Percentiles rank a stretch among this genome's conserved stretches.
These are phyloP conservation scores for Octopus bimaculoides DNA, from an alignment of 1,140 invertebrate species.

Conservation along the genomic window DNA sequence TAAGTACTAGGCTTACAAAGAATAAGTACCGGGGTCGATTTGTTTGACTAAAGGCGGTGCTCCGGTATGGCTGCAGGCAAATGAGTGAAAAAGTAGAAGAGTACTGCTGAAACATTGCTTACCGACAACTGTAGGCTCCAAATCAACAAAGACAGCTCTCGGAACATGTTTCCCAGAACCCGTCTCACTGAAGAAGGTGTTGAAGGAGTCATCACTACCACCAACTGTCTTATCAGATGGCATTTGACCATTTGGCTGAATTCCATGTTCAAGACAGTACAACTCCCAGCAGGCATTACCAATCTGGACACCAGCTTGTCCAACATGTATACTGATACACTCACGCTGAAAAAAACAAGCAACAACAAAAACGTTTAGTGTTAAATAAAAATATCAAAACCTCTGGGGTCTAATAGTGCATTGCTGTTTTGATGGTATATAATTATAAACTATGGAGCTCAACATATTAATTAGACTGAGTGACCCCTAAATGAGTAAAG, in stretches of 20 bases:
- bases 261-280: slow-evolving; percentile 85
- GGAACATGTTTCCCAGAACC: slow-evolving; percentile 77
- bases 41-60: too few relatives aligned
- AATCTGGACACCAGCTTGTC: slow-evolving; percentile 77
- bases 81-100: too few relatives aligned
- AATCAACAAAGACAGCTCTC: slow-evolving; percentile 74
- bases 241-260: slow-evolving; percentile 76
- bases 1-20: too few relatives aligned
- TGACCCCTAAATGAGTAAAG: too few relatives aligned
- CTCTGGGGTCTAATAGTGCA: too few relatives aligned
- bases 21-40: too few relatives aligned
- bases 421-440: too few relatives aligned
- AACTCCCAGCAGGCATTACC: slow-evolving; percentile 82
- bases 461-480: too few relatives aligned
- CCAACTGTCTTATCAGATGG: slow-evolving; percentile 58
- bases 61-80: too few relatives aligned
- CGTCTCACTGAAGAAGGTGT: slow-evolving; percentile 60
- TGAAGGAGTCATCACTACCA: slow-evolving; percentile 38
- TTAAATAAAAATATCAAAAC: too few relatives aligned
- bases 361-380: slow-evolving; percentile 41
- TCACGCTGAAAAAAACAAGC: slow-evolving; percentile 16
- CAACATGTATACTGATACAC: slow-evolving; percentile 22
- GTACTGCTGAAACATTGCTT: slow-evolving; percentile 38
- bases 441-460: too few relatives aligned
- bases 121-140: slow-evolving; percentile 77